These are phyloP conservation scores for Polymixis flavicincta DNA, from an alignment of 2,888 invertebrate genomes.

Conservation along the genomic window DNA sequence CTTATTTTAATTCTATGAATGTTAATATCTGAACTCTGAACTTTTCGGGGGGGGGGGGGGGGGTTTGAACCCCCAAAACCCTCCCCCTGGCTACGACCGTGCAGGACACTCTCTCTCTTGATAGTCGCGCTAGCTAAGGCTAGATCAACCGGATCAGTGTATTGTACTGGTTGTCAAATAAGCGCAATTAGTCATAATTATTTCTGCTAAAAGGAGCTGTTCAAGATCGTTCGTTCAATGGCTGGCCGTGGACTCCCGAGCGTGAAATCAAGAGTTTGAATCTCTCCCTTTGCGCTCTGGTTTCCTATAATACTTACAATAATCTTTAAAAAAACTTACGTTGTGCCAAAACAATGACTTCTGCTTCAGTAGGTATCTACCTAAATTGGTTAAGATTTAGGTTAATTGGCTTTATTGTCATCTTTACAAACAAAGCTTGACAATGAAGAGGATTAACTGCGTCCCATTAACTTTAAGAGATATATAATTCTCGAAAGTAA, in stretches of 20 bases:
- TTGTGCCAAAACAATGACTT: conserved; percentile 1
- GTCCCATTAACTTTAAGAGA: not conserved
- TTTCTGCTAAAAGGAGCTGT: not conserved
- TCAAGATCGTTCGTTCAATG: not conserved
- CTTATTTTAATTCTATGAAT: no score
- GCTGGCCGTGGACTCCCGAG: not conserved
- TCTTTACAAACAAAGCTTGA: conserved; percentile 6
- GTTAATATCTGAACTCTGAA: no score
- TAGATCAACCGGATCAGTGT: not conserved
- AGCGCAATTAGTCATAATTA: not conserved
- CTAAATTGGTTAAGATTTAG: conserved; percentile 26
- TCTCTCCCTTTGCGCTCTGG: not conserved
- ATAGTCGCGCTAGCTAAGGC: not conserved
- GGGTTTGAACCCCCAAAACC: no score
- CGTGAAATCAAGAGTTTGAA: not conserved
- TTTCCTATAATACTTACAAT: not conserved
- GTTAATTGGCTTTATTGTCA: conserved; percentile 20
- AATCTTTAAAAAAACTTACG: not conserved
- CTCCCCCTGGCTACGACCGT: no score
- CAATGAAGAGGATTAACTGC: conserved; percentile 1
- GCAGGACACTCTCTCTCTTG: no score
- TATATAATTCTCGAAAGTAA: not conserved
- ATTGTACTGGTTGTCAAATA: not conserved
- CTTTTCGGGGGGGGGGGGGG: no score
- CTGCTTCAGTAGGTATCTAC: not conserved